These are phyloP conservation scores for Adela reaumurella DNA, from an alignment of 2,888 invertebrate species.

Conservation along the genomic window DNA sequence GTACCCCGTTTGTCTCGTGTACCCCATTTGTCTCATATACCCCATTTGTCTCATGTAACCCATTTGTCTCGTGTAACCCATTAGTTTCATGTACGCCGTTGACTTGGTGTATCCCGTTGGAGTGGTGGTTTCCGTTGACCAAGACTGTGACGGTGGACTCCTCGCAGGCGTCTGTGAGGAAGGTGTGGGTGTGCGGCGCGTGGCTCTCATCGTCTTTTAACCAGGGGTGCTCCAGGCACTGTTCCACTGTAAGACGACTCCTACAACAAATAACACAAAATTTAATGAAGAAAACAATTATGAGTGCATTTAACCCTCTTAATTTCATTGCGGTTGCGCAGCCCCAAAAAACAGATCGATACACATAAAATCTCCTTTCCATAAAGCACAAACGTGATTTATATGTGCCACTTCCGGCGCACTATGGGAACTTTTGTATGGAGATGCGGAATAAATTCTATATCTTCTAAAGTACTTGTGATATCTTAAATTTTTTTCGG, in stretches of 20 bases:
- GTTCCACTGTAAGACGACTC: constrained; percentile 82
- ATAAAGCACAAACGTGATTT: too few relatives aligned
- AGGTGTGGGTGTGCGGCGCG: constrained; percentile 39
- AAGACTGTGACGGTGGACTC: constrained; percentile 25
- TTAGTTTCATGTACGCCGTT: constrained; percentile 10
- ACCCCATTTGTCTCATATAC: constrained; percentile 3
- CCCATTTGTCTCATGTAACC: constrained; percentile 5
- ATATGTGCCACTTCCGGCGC: too few relatives aligned
- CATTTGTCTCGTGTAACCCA: constrained; percentile 5
- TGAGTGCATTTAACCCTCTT: too few relatives aligned
- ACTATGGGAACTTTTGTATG: too few relatives aligned
- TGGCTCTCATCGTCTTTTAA: constrained; percentile 61
- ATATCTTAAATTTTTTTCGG: too few relatives aligned
- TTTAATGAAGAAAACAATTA: too few relatives aligned
- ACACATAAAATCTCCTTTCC: too few relatives aligned
- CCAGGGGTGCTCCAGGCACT: constrained; percentile 91
- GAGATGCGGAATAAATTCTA: too few relatives aligned
- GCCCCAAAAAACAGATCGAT: too few relatives aligned
- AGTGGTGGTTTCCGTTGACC: constrained; percentile 21
- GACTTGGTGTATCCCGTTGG: constrained; percentile 18
- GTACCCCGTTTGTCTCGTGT: constrained; percentile 1
- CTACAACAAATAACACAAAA: constrained; percentile 47
- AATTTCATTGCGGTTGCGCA: too few relatives aligned
- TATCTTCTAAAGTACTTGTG: too few relatives aligned
- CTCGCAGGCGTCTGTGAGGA: constrained; percentile 34